Evolutionary conservation across 1,140 invertebrate genomes (phyloP), one percentile per base, ranked within the genome.

Genomic region (Ylistrum balloti): DNA sequence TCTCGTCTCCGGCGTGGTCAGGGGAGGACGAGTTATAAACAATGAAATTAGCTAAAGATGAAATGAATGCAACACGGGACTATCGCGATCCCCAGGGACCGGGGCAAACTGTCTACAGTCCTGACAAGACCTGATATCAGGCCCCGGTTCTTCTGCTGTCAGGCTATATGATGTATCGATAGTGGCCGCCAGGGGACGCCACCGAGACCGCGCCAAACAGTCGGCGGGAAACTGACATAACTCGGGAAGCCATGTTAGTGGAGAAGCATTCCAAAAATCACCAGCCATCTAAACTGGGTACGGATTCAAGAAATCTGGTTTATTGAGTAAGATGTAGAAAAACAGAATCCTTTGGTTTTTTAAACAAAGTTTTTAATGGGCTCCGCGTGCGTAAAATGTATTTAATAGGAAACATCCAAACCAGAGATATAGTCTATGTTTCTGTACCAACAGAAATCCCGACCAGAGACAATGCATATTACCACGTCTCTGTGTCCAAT

Each of bases 31-130:
- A 74, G 56, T 74, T 74, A 74, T 74, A 74, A 74, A 74, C 56
- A 74, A 74, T 74, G 56, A 74, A 74, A 74, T 74, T 74, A 74
- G 56, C 56, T 74, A 74, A 74, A 74, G 56, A 74, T 74, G 56
- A 74, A 74, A 74, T 74, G 56, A 74, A 74, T 74, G 56, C 56
- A 74, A 74, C 56, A 74, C n/a, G 56, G 56, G 56, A 74, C 56
- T 74, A 74, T 74, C 56, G 56, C 3, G n/a, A n/a, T 74, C 56
- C n/a, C 56, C 2, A 28, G 56, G 56, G 56, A n/a, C 13, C 56
- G n/a, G 56, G 56, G 22, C 56, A 74, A 74, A 74, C 56, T 74
- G 56, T 74, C 56, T 74, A 74, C 56, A 74, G 56, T 28, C 56
- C 56, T 74, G 56, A 74, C 56, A 74, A 74, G 56, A 74, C 56